phyloP scores from a whole-genome alignment of 2,113 vertebrate genomes.

The Lethenteron camtschaticum region DNA sequence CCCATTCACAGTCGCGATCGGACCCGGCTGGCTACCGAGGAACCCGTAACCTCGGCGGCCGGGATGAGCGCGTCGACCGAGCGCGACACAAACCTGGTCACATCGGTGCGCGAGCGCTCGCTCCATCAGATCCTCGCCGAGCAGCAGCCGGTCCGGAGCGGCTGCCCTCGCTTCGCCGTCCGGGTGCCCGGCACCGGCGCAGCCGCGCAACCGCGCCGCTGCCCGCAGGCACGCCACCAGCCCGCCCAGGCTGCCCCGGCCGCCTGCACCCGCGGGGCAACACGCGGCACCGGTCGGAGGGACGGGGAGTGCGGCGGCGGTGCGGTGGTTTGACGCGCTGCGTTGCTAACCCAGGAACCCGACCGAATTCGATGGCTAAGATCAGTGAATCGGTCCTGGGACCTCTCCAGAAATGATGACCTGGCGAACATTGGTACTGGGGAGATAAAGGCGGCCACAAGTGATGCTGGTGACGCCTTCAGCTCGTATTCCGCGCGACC shows the following conservation, averaged over 20 bases:
- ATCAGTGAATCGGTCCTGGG: neutral
- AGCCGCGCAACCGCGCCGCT: slow-evolving; percentile 61
- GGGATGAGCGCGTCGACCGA: neutral
- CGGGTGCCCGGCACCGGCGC: no score
- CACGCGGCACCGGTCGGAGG: slow-evolving; percentile 8
- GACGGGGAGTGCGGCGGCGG: neutral
- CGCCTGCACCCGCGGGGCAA: slow-evolving; percentile 20
- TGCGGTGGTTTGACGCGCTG: neutral
- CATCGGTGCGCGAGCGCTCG: slow-evolving; percentile 67
- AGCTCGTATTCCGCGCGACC: no score
- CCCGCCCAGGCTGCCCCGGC: slow-evolving; percentile 53
- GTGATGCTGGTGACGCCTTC: no score
- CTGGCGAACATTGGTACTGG: no score
- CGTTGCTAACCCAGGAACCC: neutral
- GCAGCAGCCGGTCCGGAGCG: slow-evolving; percentile 38
- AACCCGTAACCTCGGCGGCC: neutral
- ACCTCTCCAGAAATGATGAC: no score
- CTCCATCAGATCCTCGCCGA: slow-evolving; percentile 26
- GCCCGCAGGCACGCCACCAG: slow-evolving; percentile 71
- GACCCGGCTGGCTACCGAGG: no score
- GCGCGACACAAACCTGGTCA: slow-evolving; percentile 38
- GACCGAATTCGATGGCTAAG: neutral
- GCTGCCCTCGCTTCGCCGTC: slow-evolving; percentile 21
- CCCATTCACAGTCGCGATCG: neutral
- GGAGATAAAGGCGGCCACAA: no score